Evolutionary conservation across 2,113 vertebrate genomes (phyloP).

Genomic region (Gobio gobio): DNA sequence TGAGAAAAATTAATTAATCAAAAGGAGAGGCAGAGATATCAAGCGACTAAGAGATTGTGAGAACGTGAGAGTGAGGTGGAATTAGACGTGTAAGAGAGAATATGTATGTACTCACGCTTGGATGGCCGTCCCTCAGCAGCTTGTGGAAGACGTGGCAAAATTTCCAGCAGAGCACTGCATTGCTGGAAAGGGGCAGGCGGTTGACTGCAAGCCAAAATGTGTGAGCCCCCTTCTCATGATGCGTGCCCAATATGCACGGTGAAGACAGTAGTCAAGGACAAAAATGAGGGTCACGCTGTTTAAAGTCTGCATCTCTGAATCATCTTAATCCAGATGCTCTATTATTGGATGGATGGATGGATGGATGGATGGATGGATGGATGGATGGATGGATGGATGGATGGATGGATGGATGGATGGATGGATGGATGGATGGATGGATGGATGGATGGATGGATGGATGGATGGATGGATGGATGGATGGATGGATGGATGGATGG

Average conservation of each 20-base stretch:
- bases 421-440: too few relatives aligned
- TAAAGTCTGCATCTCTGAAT: neutral
- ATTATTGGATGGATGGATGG: neutral
- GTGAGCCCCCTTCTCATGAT: conserved; percentile 96
- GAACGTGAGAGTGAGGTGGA: neutral
- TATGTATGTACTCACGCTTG: conserved; percentile 81
- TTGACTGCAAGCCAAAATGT: conserved; percentile 95
- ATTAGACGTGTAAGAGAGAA: neutral
- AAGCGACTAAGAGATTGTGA: neutral
- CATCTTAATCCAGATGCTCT: neutral
- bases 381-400: too few relatives aligned
- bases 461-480: too few relatives aligned
- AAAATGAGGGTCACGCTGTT: neutral
- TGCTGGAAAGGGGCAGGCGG: conserved; percentile 94
- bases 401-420: too few relatives aligned
- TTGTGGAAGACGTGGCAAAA: conserved; percentile 99
- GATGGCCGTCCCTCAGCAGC: conserved; percentile 93
- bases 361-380: too few relatives aligned
- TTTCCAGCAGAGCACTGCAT: conserved; percentile 97
- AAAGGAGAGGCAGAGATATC: neutral
- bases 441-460: too few relatives aligned
- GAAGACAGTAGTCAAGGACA: conserved; percentile 79
- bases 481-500: too few relatives aligned
- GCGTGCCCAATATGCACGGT: conserved; percentile 97
- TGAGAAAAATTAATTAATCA: conserved; percentile 1